These are phyloP conservation scores for Drosophila anomelani DNA, from an alignment of 2,888 invertebrate species.

Conservation along the genomic window DNA sequence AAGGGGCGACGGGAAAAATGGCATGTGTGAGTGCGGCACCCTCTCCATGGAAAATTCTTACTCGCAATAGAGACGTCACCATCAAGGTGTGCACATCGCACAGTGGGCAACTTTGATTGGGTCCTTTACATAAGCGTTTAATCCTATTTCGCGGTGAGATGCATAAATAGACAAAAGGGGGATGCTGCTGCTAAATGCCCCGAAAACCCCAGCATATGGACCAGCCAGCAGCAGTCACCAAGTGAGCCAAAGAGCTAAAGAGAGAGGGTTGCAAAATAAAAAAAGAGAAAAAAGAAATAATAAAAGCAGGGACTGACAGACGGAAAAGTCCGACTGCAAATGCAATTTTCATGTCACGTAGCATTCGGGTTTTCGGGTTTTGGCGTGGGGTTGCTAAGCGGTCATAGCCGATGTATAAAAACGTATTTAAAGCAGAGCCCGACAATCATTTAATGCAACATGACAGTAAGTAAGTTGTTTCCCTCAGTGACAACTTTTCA, in stretches of 20 bases:
- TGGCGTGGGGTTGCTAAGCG: conserved; percentile 55
- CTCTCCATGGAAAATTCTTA: conserved; percentile 7
- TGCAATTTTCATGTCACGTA: conserved; percentile 77
- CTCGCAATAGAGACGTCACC: conserved; percentile 59
- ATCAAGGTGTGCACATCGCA: conserved; percentile 51
- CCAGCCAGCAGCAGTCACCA: conserved; percentile 44
- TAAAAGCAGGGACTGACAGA: conserved; percentile 22
- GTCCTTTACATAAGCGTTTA: conserved; percentile 82
- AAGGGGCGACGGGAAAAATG: conserved; percentile 62
- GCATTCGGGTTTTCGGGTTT: conserved; percentile 38
- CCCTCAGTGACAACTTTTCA: conserved; percentile 35
- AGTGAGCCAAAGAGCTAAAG: background rate
- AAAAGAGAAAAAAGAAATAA: conserved; percentile 1
- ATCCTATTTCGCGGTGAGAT: conserved; percentile 83
- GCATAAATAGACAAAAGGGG: conserved; percentile 81
- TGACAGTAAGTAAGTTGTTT: conserved; percentile 72
- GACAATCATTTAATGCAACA: conserved; percentile 77
- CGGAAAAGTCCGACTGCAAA: conserved; percentile 42
- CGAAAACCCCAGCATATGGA: conserved; percentile 55
- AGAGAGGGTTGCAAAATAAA: conserved; percentile 28
- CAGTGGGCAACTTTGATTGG: conserved; percentile 77
- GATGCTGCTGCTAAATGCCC: conserved; percentile 39
- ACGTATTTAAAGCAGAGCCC: conserved; percentile 69
- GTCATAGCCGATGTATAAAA: conserved; percentile 55
- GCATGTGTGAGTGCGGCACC: conserved; percentile 64